Evolutionary conservation across 2,888 invertebrate species (phyloP).

Genomic region (Epistrophe grossulariae): DNA sequence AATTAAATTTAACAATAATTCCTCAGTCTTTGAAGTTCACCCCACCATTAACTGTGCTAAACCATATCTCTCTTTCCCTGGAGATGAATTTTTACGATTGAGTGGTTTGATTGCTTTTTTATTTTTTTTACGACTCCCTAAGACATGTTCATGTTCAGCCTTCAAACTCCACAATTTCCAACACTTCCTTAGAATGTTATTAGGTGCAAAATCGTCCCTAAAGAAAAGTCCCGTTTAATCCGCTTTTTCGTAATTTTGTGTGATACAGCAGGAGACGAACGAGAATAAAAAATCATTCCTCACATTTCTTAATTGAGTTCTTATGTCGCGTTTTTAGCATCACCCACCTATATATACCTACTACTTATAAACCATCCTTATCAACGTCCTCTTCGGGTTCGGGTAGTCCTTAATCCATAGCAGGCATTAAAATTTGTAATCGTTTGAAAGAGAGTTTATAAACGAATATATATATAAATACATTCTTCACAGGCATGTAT

Average conservation of each 20-base stretch:
- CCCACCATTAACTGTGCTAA: conserved; percentile 13
- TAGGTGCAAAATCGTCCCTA: conserved; percentile 70
- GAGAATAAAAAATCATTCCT: conserved; percentile 38
- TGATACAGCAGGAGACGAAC: conserved; percentile 6
- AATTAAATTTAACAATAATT: conserved; percentile 67
- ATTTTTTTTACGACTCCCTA: conserved; percentile 29
- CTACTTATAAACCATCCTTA: conserved; percentile 15
- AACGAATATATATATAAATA: conserved; percentile 33
- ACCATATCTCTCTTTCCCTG: conserved; percentile 47
- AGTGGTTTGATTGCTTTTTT: conserved; percentile 58
- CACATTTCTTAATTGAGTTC: conserved; percentile 70
- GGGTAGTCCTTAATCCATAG: conserved; percentile 43
- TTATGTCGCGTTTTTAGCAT: conserved; percentile 59
- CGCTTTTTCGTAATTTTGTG: conserved; percentile 55
- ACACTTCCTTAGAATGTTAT: conserved; percentile 41
- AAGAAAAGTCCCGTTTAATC: conserved; percentile 70
- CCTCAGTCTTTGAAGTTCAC: conserved; percentile 19
- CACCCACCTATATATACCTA: not conserved
- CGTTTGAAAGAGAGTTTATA: conserved; percentile 53
- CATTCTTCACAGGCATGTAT: not conserved
- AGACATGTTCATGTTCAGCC: conserved; percentile 24
- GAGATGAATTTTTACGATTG: conserved; percentile 65
- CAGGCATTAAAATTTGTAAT: conserved; percentile 62
- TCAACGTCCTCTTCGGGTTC: not conserved
- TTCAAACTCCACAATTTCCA: not conserved